Evolutionary conservation across 92 coral and sea anemone genomes (phyloP).

Genomic region (Virgularia gustaviana): DNA sequence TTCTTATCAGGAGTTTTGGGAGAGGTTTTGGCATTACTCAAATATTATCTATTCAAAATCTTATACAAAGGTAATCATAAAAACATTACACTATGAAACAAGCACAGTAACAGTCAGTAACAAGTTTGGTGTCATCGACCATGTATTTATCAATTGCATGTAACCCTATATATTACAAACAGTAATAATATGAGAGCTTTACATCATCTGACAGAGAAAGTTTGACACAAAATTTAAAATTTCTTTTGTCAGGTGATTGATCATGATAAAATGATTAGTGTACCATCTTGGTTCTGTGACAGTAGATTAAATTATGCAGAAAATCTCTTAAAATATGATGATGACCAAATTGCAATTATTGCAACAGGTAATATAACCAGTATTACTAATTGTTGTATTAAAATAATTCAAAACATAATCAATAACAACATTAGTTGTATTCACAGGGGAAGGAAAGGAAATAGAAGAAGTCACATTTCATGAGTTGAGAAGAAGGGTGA

Average conservation of each 20-base stretch:
- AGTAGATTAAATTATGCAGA: conserved; percentile 89
- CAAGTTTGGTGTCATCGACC: too few relatives aligned
- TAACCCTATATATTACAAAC: background rate
- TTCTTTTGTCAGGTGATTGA: conserved; percentile 66
- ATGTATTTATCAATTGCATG: background rate
- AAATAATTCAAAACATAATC: too few relatives aligned
- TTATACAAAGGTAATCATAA: conserved; percentile 81
- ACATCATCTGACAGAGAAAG: background rate
- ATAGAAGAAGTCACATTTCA: conserved; percentile 62
- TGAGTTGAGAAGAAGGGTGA: conserved; percentile 65
- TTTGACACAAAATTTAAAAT: too few relatives aligned
- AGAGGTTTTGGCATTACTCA: conserved; percentile 76
- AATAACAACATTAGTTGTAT: background rate
- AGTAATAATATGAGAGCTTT: background rate
- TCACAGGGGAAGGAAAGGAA: conserved; percentile 78
- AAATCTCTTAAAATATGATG: conserved; percentile 73
- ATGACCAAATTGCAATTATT: conserved; percentile 72
- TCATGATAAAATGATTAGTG: conserved; percentile 57
- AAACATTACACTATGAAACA: too few relatives aligned
- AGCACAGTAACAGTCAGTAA: too few relatives aligned
- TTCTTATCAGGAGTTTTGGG: conserved; percentile 73
- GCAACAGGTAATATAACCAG: conserved; percentile 63
- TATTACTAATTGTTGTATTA: too few relatives aligned
- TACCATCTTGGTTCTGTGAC: conserved; percentile 92
- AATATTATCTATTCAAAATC: conserved; percentile 68